A percentile compares a stretch with the other conserved stretches of the same genome.
phyloP scores from a whole-genome alignment of 2,888 invertebrate species.

The Desoria tigrina region DNA sequence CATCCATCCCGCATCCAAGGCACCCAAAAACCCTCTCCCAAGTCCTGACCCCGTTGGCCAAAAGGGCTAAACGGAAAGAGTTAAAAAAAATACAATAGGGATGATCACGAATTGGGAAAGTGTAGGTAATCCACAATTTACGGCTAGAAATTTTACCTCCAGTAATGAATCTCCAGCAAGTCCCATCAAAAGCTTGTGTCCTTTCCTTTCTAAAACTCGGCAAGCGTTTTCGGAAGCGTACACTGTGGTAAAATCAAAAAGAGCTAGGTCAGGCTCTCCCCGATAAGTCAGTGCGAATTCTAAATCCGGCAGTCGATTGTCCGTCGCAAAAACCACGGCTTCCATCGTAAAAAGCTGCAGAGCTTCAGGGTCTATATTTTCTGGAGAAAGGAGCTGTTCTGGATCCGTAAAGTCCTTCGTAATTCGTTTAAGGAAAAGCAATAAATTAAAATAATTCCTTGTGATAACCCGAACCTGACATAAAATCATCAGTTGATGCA shows the following conservation, averaged over 20 bases:
- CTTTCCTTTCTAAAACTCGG: slow-evolving; percentile 58
- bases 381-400: slow-evolving; percentile 57
- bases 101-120: neutral
- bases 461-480: too few species aligned
- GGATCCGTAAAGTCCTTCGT: slow-evolving; percentile 60
- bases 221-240: slow-evolving; percentile 61
- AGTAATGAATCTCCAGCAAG: slow-evolving; percentile 63
- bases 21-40: slow-evolving; percentile 62
- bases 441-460: too few species aligned
- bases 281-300: slow-evolving; percentile 62
- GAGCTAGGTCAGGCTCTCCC: slow-evolving; percentile 61
- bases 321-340: slow-evolving; percentile 60
- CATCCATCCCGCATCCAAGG: slow-evolving; percentile 63
- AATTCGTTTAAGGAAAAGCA: neutral
- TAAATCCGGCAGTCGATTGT: slow-evolving; percentile 54
- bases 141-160: slow-evolving; percentile 58
- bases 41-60: slow-evolving; percentile 65
- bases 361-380: slow-evolving; percentile 60
- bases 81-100: neutral
- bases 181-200: slow-evolving; percentile 58
- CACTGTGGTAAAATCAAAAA: slow-evolving; percentile 65
- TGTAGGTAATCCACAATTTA: too few species aligned
- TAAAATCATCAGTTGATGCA: slow-evolving; percentile 22
- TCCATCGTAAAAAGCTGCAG: slow-evolving; percentile 60
- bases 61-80: slow-evolving; percentile 56